phyloP scores from a whole-genome alignment of 2,113 vertebrate species.

The Nanorana parkeri region DNA sequence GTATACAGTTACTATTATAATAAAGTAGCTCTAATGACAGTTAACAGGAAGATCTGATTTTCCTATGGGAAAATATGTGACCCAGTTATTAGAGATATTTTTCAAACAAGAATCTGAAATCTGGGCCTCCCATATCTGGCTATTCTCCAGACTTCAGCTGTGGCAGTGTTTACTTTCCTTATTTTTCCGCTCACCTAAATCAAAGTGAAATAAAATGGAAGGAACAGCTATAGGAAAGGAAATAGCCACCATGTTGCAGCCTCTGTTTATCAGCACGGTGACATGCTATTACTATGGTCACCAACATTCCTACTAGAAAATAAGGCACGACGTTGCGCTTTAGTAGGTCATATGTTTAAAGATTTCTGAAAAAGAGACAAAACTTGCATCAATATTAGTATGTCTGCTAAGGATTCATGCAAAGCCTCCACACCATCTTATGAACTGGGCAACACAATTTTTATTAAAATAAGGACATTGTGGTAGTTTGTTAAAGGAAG shows the following conservation, averaged over 20 bases:
- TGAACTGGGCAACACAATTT: too few relatives aligned
- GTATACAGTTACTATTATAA: conserved; percentile 39
- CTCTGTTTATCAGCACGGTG: too few relatives aligned
- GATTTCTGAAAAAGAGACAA: too few relatives aligned
- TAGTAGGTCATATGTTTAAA: too few relatives aligned
- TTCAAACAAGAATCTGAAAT: conserved; percentile 52
- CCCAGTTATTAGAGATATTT: conserved; percentile 54
- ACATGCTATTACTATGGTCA: too few relatives aligned
- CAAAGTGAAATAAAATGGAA: neutral
- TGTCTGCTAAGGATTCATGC: too few relatives aligned
- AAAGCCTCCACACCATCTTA: too few relatives aligned
- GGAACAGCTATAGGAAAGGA: neutral
- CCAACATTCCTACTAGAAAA: too few relatives aligned
- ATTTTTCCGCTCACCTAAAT: conserved; percentile 2
- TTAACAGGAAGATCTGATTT: conserved; percentile 51
- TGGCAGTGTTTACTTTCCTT: neutral
- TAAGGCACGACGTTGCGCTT: too few relatives aligned
- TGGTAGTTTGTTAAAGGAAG: too few relatives aligned
- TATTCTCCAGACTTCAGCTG: conserved; percentile 19
- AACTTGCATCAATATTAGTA: too few relatives aligned
- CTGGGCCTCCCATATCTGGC: conserved; percentile 49
- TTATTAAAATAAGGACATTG: too few relatives aligned
- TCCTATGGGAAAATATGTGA: conserved; percentile 57
- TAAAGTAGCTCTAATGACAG: neutral
- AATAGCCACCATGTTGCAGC: conserved; percentile 6